A percentile compares a stretch with the other conserved stretches of the same genome.
These are phyloP conservation scores for Pseudochaenichthys georgianus DNA, from an alignment of 2,797 vertebrate genomes.

Conservation along the genomic window DNA sequence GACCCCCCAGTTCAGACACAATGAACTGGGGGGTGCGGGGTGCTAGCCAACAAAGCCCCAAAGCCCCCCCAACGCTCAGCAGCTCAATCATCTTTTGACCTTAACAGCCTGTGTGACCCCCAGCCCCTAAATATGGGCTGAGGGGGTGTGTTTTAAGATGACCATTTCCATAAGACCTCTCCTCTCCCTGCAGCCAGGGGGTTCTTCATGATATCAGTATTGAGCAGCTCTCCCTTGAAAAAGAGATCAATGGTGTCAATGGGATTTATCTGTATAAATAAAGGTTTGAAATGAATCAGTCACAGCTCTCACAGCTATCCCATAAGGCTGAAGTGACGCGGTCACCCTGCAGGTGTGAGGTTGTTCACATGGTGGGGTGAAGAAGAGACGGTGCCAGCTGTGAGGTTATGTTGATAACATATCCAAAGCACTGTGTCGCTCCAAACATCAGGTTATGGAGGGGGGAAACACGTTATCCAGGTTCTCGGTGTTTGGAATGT, in stretches of 20 bases:
- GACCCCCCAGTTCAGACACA: slow-evolving; percentile 62
- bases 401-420: too few relatives aligned
- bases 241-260: too few relatives aligned
- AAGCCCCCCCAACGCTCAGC: slow-evolving; percentile 32
- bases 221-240: too few relatives aligned
- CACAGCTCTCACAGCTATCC: background rate
- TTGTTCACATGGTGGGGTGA: background rate
- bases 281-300: too few relatives aligned
- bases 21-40: slow-evolving; percentile 53
- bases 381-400: background rate
- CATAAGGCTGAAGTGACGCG: background rate
- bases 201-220: too few relatives aligned
- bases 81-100: slow-evolving; percentile 76
- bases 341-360: background rate
- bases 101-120: slow-evolving; percentile 44
- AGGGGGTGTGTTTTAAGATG: slow-evolving; percentile 54
- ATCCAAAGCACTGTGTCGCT: too few relatives aligned
- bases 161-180: too few relatives aligned
- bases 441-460: too few relatives aligned
- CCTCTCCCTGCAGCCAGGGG: slow-evolving; percentile 59
- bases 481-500: too few relatives aligned
- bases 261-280: too few relatives aligned
- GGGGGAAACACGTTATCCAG: too few relatives aligned
- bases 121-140: slow-evolving; percentile 6
- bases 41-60: slow-evolving; percentile 5